A percentile compares a stretch with the other conserved stretches of the same genome.
These are phyloP conservation scores for Sciurus vulgaris DNA, from an alignment of 2,797 vertebrate species.

Conservation along the genomic window DNA sequence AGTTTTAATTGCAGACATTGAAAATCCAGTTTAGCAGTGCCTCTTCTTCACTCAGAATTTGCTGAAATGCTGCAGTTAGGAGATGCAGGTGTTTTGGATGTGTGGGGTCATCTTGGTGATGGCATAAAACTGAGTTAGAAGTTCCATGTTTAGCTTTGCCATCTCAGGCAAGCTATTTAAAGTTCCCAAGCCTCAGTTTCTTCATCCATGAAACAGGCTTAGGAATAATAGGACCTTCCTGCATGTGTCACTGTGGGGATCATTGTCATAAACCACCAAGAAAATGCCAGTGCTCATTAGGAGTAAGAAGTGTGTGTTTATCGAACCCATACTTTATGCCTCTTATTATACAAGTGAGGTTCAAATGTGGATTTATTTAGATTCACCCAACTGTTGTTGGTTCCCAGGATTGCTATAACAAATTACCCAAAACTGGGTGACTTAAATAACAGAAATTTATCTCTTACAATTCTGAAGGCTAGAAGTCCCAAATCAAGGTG, in stretches of 20 bases:
- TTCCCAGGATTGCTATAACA: constrained; percentile 7
- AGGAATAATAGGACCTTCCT: neutral
- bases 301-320: constrained; percentile 19
- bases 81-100: neutral
- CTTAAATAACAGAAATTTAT: neutral
- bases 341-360: neutral
- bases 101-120: neutral
- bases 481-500: neutral
- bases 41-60: neutral
- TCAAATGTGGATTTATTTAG: neutral
- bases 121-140: constrained; percentile 58
- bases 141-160: constrained; percentile 55
- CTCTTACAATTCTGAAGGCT: neutral
- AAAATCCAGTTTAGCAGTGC: neutral
- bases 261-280: neutral
- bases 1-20: neutral
- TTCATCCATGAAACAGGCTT: constrained; percentile 30
- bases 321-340: neutral
- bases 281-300: neutral
- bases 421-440: neutral
- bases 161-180: constrained; percentile 71
- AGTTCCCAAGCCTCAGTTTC: constrained; percentile 53
- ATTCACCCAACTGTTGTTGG: neutral
- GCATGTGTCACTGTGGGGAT: neutral
- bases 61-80: neutral